These are phyloP conservation scores for Peromyscus attwateri DNA, from an alignment of 2,797 vertebrate genomes.

Conservation along the genomic window DNA sequence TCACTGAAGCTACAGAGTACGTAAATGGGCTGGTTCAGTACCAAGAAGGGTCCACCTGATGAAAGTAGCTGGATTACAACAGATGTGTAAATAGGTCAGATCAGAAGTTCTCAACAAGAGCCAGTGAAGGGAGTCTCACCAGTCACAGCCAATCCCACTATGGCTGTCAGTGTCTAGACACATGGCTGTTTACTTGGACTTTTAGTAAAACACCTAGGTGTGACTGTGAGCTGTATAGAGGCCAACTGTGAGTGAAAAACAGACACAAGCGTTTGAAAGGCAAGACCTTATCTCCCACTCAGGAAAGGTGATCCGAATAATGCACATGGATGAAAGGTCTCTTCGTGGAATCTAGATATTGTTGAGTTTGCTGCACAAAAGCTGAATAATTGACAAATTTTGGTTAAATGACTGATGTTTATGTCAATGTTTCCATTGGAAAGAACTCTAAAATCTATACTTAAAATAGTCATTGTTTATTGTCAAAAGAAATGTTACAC, in stretches of 20 bases:
- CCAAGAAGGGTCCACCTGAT: neutral
- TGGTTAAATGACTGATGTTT: neutral
- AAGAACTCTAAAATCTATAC: slow-evolving; percentile 17
- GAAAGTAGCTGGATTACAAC: neutral
- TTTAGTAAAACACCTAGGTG: neutral
- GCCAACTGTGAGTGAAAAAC: neutral
- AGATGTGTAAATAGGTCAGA: neutral
- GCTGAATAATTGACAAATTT: neutral
- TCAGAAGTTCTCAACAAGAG: neutral
- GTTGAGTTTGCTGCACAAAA: neutral
- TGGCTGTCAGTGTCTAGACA: neutral
- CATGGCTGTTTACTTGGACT: neutral
- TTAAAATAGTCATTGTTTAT: neutral
- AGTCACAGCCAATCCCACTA: neutral
- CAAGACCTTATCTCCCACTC: neutral
- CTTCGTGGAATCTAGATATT: neutral
- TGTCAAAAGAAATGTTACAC: neutral
- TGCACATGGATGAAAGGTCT: neutral
- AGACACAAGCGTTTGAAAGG: neutral
- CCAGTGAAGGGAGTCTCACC: neutral
- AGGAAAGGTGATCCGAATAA: neutral
- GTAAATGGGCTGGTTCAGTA: neutral
- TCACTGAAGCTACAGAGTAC: neutral
- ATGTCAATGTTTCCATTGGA: neutral
- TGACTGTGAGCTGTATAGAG: neutral